phyloP scores from a whole-genome alignment of 2,797 vertebrate genomes.

The Melopsittacus undulatus region DNA sequence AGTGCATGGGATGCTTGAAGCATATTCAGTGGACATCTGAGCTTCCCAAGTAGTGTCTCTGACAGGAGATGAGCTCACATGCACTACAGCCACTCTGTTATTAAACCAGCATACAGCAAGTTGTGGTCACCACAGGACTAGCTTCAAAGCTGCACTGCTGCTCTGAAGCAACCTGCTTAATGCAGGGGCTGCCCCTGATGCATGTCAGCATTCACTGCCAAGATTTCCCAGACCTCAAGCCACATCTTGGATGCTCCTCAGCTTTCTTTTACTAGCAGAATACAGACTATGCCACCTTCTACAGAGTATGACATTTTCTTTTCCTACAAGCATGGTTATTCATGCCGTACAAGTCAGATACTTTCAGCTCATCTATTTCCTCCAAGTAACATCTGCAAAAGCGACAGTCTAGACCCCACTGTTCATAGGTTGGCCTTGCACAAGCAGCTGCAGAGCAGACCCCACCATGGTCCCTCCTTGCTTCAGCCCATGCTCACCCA shows the following conservation, averaged over 20 bases:
- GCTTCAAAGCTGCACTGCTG: background rate
- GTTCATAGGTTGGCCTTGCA: background rate
- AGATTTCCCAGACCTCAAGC: background rate
- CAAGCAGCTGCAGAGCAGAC: background rate
- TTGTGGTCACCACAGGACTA: fast-evolving
- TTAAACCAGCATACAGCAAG: background rate
- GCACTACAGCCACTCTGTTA: background rate
- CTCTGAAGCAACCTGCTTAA: background rate
- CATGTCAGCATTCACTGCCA: background rate
- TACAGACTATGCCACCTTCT: background rate
- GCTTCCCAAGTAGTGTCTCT: background rate
- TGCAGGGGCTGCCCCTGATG: fast-evolving
- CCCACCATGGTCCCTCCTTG: background rate
- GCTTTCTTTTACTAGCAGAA: background rate
- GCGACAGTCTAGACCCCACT: background rate
- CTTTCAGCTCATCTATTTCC: background rate
- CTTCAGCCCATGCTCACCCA: background rate
- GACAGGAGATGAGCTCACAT: fast-evolving
- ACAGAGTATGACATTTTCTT: background rate
- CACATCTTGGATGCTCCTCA: background rate
- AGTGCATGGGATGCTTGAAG: background rate
- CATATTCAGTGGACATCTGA: background rate
- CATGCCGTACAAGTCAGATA: background rate
- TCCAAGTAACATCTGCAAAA: background rate
- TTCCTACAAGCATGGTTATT: background rate